Evolutionary conservation across 2,888 invertebrate genomes (phyloP).

Genomic region (Eupeodes luniger): DNA sequence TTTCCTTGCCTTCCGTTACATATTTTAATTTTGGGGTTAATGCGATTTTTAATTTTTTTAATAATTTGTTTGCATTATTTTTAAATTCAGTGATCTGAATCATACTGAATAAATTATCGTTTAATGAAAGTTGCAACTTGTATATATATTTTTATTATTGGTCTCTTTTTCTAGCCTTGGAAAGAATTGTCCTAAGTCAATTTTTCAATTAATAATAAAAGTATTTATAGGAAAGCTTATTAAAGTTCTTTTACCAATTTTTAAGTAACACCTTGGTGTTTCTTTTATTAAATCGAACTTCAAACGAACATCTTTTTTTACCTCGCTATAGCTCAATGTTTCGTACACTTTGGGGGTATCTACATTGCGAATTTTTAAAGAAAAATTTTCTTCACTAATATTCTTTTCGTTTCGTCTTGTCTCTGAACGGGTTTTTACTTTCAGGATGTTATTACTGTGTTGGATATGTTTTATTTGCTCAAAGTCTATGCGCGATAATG

Average conservation of each 20-base stretch:
- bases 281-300: constrained; percentile 8
- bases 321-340: constrained; percentile 27
- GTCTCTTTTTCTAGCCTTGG: constrained; percentile 29
- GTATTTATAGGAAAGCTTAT: constrained; percentile 22
- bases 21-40: constrained; percentile 16
- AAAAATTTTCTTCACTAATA: neutral
- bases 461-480: constrained; percentile 34
- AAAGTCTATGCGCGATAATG: too few species aligned
- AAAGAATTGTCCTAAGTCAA: constrained; percentile 30
- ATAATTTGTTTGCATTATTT: constrained; percentile 15
- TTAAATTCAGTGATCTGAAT: constrained; percentile 20
- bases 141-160: constrained; percentile 22
- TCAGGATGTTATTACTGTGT: constrained; percentile 11
- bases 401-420: constrained; percentile 9
- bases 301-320: constrained; percentile 34
- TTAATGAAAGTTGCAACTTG: constrained; percentile 25
- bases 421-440: constrained; percentile 16
- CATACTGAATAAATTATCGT: constrained; percentile 15
- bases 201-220: constrained; percentile 33
- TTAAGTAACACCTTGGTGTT: constrained; percentile 20
- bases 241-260: constrained; percentile 35
- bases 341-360: constrained; percentile 24
- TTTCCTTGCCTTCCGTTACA: neutral
- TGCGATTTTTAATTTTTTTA: constrained; percentile 26
- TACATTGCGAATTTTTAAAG: neutral